A percentile compares a stretch with the other conserved stretches of the same genome.
These are phyloP conservation scores for Leguminivora glycinivorella DNA, from an alignment of 1,140 invertebrate genomes.

Conservation along the genomic window DNA sequence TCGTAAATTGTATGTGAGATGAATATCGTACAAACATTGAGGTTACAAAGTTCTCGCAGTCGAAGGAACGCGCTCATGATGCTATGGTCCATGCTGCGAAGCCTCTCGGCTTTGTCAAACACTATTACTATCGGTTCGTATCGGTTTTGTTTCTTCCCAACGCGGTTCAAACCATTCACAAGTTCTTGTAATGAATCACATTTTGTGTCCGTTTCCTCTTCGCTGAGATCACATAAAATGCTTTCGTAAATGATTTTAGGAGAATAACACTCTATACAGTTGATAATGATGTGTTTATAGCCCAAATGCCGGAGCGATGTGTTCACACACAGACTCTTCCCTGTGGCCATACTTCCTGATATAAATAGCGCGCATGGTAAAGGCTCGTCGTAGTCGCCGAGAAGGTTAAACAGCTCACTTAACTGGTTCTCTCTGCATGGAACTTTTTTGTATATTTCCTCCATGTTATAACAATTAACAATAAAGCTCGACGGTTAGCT, in stretches of 20 bases:
- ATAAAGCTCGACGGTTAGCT: slow-evolving; percentile 24
- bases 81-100: slow-evolving; percentile 86
- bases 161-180: slow-evolving; percentile 78
- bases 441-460: slow-evolving; percentile 71
- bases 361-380: slow-evolving; percentile 85
- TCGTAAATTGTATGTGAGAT: slow-evolving; percentile 88
- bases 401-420: slow-evolving; percentile 79
- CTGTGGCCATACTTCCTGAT: slow-evolving; percentile 88
- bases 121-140: slow-evolving; percentile 81
- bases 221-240: slow-evolving; percentile 83
- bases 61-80: slow-evolving; percentile 83
- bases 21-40: slow-evolving; percentile 88
- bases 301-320: slow-evolving; percentile 80
- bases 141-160: slow-evolving; percentile 47
- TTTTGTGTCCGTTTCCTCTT: slow-evolving; percentile 66
- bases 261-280: slow-evolving; percentile 91
- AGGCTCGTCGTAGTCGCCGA: slow-evolving; percentile 80
- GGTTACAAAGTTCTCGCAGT: slow-evolving; percentile 85
- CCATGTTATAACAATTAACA: slow-evolving; percentile 62
- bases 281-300: slow-evolving; percentile 84
- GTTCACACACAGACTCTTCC: slow-evolving; percentile 86
- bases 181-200: slow-evolving; percentile 90
- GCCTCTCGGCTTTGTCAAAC: slow-evolving; percentile 88
- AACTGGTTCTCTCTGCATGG: slow-evolving; percentile 82
- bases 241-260: slow-evolving; percentile 87